These are phyloP conservation scores for Tapirus indicus DNA, from an alignment of 2,797 vertebrate species.

Conservation along the genomic window DNA sequence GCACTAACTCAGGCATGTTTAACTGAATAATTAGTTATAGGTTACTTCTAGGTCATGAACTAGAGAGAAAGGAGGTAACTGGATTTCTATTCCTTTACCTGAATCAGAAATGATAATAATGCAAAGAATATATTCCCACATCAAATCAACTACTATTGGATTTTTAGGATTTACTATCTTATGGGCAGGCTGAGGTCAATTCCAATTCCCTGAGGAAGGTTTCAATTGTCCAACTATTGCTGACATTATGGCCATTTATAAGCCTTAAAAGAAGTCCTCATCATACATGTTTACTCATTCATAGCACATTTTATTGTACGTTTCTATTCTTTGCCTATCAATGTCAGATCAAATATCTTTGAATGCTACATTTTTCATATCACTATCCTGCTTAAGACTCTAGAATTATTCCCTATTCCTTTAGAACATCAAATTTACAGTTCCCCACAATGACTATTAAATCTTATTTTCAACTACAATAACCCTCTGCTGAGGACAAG, in stretches of 20 bases:
- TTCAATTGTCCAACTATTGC: not conserved
- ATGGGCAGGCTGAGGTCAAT: not conserved
- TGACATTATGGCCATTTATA: not conserved
- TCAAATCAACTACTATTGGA: slow-evolving; percentile 9
- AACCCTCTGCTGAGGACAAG: not conserved
- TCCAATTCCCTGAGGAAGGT: not conserved
- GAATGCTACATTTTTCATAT: slow-evolving; percentile 4
- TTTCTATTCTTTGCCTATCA: slow-evolving; percentile 21
- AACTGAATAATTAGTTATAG: slow-evolving; percentile 15
- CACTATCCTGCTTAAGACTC: not conserved
- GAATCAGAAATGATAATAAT: slow-evolving; percentile 55
- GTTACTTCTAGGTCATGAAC: not conserved
- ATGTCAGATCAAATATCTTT: slow-evolving; percentile 50
- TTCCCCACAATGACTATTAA: not conserved
- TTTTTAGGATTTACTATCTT: slow-evolving; percentile 45
- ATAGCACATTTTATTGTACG: not conserved
- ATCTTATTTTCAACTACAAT: slow-evolving; percentile 42
- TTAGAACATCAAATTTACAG: slow-evolving; percentile 46
- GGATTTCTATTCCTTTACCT: slow-evolving; percentile 41
- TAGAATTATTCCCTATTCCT: slow-evolving; percentile 7
- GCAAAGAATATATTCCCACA: not conserved
- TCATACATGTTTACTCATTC: slow-evolving; percentile 14
- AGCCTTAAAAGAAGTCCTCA: not conserved
- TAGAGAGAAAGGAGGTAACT: not conserved
- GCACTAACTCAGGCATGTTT: not conserved